Percentiles rank a stretch among this genome's conserved stretches.
These are phyloP conservation scores for Cardiocondyla obscurior DNA, from an alignment of 1,140 invertebrate species.

Conservation along the genomic window DNA sequence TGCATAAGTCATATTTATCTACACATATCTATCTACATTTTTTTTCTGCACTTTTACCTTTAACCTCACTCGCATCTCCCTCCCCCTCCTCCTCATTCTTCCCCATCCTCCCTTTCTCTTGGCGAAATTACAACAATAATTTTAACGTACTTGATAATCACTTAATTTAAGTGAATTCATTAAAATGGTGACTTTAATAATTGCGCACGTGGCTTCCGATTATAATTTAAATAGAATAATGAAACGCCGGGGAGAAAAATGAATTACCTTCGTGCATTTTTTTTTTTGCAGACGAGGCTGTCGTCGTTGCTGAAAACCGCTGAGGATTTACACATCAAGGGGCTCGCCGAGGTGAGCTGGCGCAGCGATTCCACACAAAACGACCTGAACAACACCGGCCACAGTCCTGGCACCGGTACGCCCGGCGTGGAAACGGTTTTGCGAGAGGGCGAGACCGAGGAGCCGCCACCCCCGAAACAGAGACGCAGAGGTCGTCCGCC, in stretches of 20 bases:
- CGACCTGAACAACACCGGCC: conserved; percentile 78
- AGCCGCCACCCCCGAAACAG: conserved; percentile 80
- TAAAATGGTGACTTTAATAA: background rate
- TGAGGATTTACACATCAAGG: conserved; percentile 95
- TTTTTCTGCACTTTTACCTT: conserved; percentile 12
- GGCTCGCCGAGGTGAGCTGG: conserved; percentile 94
- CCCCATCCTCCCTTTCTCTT: background rate
- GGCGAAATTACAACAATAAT: background rate
- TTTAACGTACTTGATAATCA: background rate
- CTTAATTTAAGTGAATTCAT: background rate
- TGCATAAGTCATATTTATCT: conserved; percentile 1
- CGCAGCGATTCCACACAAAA: conserved; percentile 86
- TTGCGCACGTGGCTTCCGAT: background rate
- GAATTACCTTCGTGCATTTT: conserved; percentile 48
- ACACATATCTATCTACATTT: background rate
- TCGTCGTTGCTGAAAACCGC: conserved; percentile 95
- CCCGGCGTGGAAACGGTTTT: conserved; percentile 84
- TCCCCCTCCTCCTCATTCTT: too few relatives aligned
- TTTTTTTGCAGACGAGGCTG: conserved; percentile 83
- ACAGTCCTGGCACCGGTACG: conserved; percentile 77
- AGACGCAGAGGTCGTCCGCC: conserved; percentile 87
- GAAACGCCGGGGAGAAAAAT: background rate
- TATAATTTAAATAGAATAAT: background rate
- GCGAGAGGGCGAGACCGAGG: conserved; percentile 78
- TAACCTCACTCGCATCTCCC: background rate